A percentile compares a stretch with the other conserved stretches of the same genome.
phyloP scores from a whole-genome alignment of 2,797 vertebrate species.

The Spheniscus humboldti region DNA sequence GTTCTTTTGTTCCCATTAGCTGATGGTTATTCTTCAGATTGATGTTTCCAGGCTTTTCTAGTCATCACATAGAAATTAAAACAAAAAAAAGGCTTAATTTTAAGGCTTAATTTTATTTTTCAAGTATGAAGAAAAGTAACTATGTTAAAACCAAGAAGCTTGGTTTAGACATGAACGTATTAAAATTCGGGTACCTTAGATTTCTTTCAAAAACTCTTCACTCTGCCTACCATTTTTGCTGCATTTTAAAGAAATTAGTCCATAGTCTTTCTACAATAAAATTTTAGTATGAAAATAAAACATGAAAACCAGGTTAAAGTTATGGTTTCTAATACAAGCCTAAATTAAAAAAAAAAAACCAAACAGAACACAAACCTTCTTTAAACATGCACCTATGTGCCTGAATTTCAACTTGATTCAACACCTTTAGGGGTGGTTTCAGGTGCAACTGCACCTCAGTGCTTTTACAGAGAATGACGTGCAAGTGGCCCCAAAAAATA shows the following conservation, averaged over 20 bases:
- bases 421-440: background rate
- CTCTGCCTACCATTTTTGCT: background rate
- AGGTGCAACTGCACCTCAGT: background rate
- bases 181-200: background rate
- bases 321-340: background rate
- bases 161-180: background rate
- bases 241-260: background rate
- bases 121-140: background rate
- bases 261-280: background rate
- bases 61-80: background rate
- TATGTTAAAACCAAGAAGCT: background rate
- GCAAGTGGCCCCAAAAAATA: background rate
- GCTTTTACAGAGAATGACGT: background rate
- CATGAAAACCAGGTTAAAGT: background rate
- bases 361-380: background rate
- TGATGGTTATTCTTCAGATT: background rate
- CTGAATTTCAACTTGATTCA: background rate
- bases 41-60: background rate
- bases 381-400: background rate
- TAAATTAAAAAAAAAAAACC: background rate
- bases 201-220: background rate
- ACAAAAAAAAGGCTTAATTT: background rate
- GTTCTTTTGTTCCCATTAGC: background rate
- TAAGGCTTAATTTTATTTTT: background rate
- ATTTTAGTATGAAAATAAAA: background rate